Percentiles rank a stretch among this genome's conserved stretches.
phyloP scores from a whole-genome alignment of 23 tunicate species.

The Oikopleura dioica region DNA sequence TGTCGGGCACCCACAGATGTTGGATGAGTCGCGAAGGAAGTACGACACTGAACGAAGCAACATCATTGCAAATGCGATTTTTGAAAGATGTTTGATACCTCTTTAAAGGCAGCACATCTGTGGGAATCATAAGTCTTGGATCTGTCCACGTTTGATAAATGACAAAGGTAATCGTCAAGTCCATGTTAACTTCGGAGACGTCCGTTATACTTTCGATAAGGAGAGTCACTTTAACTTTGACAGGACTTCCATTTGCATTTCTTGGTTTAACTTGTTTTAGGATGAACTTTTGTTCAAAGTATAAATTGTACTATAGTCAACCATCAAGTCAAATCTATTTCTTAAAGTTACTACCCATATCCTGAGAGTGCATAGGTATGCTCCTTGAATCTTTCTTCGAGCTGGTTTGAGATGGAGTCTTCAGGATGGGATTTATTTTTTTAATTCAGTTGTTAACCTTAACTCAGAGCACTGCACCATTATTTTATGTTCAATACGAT shows the following conservation, averaged over 20 bases:
- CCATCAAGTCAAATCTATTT: too few relatives aligned
- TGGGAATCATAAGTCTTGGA: slow-evolving; percentile 17
- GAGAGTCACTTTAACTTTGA: slow-evolving; percentile 30
- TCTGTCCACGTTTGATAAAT: slow-evolving; percentile 72
- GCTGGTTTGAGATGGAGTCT: slow-evolving; percentile 1
- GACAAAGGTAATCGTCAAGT: slow-evolving; percentile 44
- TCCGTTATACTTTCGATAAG: slow-evolving; percentile 76
- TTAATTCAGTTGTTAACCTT: too few relatives aligned
- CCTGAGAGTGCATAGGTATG: slow-evolving; percentile 12
- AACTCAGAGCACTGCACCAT: too few relatives aligned
- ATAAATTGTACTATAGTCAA: too few relatives aligned
- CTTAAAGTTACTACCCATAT: too few relatives aligned
- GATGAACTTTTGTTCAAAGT: background rate
- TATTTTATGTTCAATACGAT: too few relatives aligned
- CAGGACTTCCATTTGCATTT: slow-evolving; percentile 6
- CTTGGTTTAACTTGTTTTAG: background rate
- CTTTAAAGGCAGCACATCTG: slow-evolving; percentile 15
- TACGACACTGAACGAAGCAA: slow-evolving; percentile 35
- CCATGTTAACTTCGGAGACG: slow-evolving; percentile 90
- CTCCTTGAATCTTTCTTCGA: background rate
- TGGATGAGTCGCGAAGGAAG: slow-evolving; percentile 33
- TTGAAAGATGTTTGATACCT: too few relatives aligned
- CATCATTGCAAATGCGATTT: too few relatives aligned
- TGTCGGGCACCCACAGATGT: slow-evolving; percentile 10
- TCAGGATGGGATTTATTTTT: too few relatives aligned